A percentile compares a stretch with the other conserved stretches of the same genome.
Evolutionary conservation across 2,888 invertebrate genomes (phyloP).

Genomic region (Belgica antarctica): DNA sequence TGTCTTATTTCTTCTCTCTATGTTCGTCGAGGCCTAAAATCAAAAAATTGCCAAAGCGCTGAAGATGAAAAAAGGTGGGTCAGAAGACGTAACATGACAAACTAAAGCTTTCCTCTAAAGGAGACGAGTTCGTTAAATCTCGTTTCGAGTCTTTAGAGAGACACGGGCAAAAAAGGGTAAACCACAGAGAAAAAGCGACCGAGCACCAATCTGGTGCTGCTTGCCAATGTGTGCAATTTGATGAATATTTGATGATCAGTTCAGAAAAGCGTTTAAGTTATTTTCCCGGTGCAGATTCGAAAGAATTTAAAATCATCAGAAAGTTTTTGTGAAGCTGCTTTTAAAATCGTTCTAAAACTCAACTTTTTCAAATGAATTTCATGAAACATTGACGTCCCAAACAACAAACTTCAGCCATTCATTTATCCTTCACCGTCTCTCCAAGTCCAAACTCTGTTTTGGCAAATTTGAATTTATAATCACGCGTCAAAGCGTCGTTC

Average conservation of each 20-base stretch:
- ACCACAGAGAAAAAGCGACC: not conserved
- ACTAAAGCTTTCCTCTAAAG: too few relatives aligned
- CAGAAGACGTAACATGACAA: not conserved
- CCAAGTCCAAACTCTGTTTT: not conserved
- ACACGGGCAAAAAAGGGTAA: not conserved
- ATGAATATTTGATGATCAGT: slow-evolving; percentile 43
- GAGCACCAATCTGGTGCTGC: slow-evolving; percentile 11
- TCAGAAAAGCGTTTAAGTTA: too few relatives aligned
- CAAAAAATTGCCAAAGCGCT: too few relatives aligned
- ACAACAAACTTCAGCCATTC: too few relatives aligned
- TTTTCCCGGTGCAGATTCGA: too few relatives aligned
- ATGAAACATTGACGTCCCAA: too few relatives aligned
- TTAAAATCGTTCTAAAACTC: too few relatives aligned
- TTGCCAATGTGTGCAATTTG: slow-evolving; percentile 38
- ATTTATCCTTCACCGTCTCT: slow-evolving; percentile 1
- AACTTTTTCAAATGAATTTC: too few relatives aligned
- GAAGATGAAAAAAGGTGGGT: not conserved
- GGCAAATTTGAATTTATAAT: slow-evolving; percentile 3
- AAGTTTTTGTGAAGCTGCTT: not conserved
- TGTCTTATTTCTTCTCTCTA: not conserved
- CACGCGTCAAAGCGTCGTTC: not conserved
- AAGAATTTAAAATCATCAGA: too few relatives aligned
- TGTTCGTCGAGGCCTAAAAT: not conserved
- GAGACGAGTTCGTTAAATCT: too few relatives aligned
- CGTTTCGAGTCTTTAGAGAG: too few relatives aligned